Evolutionary conservation across 2,113 vertebrate genomes (phyloP), one percentile per base, ranked within the genome.

Genomic region (Acinonyx jubatus): DNA sequence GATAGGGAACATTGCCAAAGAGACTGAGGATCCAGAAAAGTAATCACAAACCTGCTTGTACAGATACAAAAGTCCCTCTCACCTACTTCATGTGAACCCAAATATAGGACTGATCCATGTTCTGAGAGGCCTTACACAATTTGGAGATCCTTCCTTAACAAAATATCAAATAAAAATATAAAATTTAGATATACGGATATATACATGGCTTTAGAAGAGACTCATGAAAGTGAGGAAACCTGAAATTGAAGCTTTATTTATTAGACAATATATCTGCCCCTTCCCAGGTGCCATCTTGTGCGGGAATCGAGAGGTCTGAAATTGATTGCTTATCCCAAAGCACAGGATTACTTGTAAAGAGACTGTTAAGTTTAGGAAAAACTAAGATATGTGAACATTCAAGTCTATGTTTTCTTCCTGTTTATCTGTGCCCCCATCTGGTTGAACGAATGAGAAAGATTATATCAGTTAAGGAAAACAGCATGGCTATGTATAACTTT

Each of bases 231-330:
- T 94, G 65, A 86, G 23, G n/a, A 78, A 71, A 61, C 12, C 5
- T 90, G 19, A 89, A 48, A 27, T 94, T 81, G 50, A 81, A 65
- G 41, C 10, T 84, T 91, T 94, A 79, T 78, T 95, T 86, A n/a
- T 63, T 78, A 50, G 16, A n/a, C 27, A 86, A 33, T 68, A 45
- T 86, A n/a, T 68, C 38, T 81, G 2, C 33, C 71, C 89, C 36
- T 73, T 84, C 38, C 38, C 19, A 41, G 31, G 74, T 85, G 23
- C 23, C 33, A 18, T 81, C 3, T 74, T 50, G 29, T 41, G 27
- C 5, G 25, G 45, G 15, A 7, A 61, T 38, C 23, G 18, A 1
- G 21, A 50, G 31, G 3, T 45, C 36, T 80, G 71, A 96, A 92
- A 68, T 61, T 74, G 12, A 52, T 21, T 41, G 19, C 84, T 96